Percentiles rank a stretch among this genome's conserved stretches.
phyloP scores from a whole-genome alignment of 2,797 vertebrate species.

The Platalea minor region DNA sequence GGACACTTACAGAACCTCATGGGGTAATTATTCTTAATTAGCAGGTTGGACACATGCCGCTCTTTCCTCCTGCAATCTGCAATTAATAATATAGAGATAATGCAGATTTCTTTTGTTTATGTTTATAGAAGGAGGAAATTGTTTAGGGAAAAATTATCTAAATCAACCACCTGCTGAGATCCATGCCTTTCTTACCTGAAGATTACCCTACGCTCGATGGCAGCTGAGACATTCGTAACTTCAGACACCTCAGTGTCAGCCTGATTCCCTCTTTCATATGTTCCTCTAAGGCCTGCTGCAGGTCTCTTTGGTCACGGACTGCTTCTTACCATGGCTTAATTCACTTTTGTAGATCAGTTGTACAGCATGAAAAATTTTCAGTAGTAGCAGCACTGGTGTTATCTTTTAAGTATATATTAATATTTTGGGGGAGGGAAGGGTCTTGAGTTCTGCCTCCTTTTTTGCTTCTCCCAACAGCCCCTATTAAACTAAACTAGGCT shows the following conservation, averaged over 20 bases:
- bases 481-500: background rate
- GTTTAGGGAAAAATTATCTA: background rate
- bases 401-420: background rate
- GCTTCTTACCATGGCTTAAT: background rate
- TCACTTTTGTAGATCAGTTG: background rate
- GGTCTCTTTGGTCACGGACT: background rate
- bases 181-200: background rate
- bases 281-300: background rate
- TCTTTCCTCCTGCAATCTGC: slow-evolving; percentile 13
- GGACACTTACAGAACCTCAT: slow-evolving; percentile 21
- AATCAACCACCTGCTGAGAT: slow-evolving; percentile 36
- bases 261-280: background rate
- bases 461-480: background rate
- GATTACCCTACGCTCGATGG: background rate
- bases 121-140: background rate
- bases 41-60: slow-evolving; percentile 17
- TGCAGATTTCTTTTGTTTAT: slow-evolving; percentile 4
- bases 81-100: slow-evolving; percentile 2
- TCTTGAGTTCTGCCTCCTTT: background rate
- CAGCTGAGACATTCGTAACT: background rate
- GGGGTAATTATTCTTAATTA: slow-evolving; percentile 52
- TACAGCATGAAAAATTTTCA: background rate
- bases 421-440: background rate
- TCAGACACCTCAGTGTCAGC: background rate
- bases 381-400: background rate